Evolutionary conservation across 2,888 invertebrate species (phyloP).

Genomic region (Panzeria rudis): DNA sequence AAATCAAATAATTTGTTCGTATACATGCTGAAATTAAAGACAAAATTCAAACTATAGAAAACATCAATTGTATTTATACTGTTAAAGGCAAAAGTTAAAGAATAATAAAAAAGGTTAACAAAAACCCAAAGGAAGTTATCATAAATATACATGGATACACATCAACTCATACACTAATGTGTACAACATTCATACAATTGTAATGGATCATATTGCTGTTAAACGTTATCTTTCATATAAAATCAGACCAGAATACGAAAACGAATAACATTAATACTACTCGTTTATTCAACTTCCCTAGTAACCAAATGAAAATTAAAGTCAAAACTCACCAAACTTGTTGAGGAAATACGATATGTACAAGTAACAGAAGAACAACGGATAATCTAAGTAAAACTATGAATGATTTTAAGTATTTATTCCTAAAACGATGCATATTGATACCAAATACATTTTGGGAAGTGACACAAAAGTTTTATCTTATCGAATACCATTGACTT

Average conservation of each 20-base stretch:
- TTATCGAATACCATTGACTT: slow-evolving; percentile 68
- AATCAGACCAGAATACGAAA: slow-evolving; percentile 73
- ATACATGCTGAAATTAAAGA: slow-evolving; percentile 27
- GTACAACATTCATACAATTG: slow-evolving; percentile 33
- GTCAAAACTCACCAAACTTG: slow-evolving; percentile 82
- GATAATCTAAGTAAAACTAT: neutral
- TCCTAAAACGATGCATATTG: slow-evolving; percentile 46
- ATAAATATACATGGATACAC: neutral
- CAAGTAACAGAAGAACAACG: slow-evolving; percentile 63
- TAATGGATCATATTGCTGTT: slow-evolving; percentile 72
- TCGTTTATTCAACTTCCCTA: slow-evolving; percentile 6
- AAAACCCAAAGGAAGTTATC: slow-evolving; percentile 54
- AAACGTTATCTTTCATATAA: slow-evolving; percentile 78
- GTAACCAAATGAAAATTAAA: slow-evolving; percentile 73
- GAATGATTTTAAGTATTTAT: slow-evolving; percentile 7
- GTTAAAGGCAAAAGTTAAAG: slow-evolving; percentile 72
- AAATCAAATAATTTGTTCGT: slow-evolving; percentile 27
- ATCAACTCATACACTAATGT: neutral
- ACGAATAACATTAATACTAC: slow-evolving; percentile 58
- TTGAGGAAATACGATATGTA: slow-evolving; percentile 78
- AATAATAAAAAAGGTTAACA: slow-evolving; percentile 66
- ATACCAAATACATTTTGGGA: slow-evolving; percentile 39
- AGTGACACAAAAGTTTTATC: slow-evolving; percentile 58
- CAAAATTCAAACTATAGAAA: slow-evolving; percentile 37
- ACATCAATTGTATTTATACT: slow-evolving; percentile 66